Percentiles rank a stretch among this genome's conserved stretches.
phyloP scores from a whole-genome alignment of 2,113 vertebrate species.

The Mohoua ochrocephala region DNA sequence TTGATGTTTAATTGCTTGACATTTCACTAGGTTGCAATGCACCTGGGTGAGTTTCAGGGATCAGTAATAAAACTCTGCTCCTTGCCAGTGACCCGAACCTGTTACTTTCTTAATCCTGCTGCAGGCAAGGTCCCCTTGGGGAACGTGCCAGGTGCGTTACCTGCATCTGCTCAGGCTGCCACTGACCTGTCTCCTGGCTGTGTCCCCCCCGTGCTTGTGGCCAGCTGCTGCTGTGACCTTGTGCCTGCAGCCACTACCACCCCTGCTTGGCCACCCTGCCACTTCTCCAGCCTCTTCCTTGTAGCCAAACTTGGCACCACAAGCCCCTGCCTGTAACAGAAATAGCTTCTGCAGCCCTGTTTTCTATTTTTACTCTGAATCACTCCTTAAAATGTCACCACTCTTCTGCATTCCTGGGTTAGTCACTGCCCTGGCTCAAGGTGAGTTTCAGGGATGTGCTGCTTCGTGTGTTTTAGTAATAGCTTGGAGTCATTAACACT shows the following conservation, averaged over 20 bases:
- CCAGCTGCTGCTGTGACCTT: background rate
- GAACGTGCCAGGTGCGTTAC: background rate
- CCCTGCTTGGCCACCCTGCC: fast-evolving
- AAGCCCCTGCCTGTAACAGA: background rate
- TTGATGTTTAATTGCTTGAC: background rate
- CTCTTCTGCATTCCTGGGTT: background rate
- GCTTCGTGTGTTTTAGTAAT: background rate
- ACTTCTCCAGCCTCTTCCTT: background rate
- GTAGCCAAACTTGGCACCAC: fast-evolving
- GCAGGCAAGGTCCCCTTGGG: background rate
- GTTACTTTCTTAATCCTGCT: background rate
- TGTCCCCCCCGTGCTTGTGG: background rate
- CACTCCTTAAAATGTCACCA: background rate
- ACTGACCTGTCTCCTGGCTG: background rate
- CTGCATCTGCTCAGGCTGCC: background rate
- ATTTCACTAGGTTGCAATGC: background rate
- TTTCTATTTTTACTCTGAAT: background rate
- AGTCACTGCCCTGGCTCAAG: background rate
- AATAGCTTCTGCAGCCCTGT: background rate
- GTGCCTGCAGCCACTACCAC: background rate
- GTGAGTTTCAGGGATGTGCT: background rate
- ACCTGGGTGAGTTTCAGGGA: background rate
- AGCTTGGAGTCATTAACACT: background rate
- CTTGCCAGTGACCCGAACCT: background rate
- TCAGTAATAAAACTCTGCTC: background rate